Conservation (phyloP, 2,888 invertebrate species). For the Brenthis daphne region DNA sequence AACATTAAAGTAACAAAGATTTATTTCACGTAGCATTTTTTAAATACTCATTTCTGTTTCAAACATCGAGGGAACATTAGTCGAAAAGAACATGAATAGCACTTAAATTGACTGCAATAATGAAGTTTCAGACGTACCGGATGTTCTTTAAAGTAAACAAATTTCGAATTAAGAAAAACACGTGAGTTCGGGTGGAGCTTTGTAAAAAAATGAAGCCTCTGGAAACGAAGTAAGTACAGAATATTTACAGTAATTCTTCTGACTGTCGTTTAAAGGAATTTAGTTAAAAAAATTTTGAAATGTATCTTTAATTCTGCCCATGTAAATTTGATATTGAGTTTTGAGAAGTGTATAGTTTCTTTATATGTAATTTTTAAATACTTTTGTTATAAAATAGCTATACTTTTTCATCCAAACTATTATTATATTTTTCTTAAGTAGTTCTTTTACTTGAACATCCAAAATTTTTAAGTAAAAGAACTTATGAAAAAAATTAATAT, state of each 20-base stretch:
- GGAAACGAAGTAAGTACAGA: slow-evolving; percentile 22
- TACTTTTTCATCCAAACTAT: too few species aligned
- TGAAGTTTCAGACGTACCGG: slow-evolving; percentile 5
- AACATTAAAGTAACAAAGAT: not conserved
- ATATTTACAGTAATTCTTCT: not conserved
- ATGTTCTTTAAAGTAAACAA: slow-evolving; percentile 48
- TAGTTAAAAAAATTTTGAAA: not conserved
- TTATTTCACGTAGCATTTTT: not conserved
- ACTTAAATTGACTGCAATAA: slow-evolving; percentile 3
- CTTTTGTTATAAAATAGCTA: too few species aligned
- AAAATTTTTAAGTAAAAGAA: too few species aligned
- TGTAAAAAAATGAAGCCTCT: slow-evolving; percentile 16
- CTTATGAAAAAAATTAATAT: too few species aligned
- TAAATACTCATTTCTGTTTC: not conserved
- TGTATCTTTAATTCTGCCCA: too few species aligned
- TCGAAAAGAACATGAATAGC: not conserved
- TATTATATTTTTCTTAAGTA: too few species aligned
- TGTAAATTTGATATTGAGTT: too few species aligned
- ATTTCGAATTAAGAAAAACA: slow-evolving; percentile 49
- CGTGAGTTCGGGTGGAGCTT: slow-evolving; percentile 4
- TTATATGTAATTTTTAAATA: too few species aligned
- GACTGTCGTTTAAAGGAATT: not conserved
- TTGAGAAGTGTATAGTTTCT: too few species aligned
- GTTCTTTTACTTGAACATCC: too few species aligned
- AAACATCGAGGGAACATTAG: not conserved